These are phyloP conservation scores for Galleria mellonella DNA, from an alignment of 1,140 invertebrate genomes.

Conservation along the genomic window DNA sequence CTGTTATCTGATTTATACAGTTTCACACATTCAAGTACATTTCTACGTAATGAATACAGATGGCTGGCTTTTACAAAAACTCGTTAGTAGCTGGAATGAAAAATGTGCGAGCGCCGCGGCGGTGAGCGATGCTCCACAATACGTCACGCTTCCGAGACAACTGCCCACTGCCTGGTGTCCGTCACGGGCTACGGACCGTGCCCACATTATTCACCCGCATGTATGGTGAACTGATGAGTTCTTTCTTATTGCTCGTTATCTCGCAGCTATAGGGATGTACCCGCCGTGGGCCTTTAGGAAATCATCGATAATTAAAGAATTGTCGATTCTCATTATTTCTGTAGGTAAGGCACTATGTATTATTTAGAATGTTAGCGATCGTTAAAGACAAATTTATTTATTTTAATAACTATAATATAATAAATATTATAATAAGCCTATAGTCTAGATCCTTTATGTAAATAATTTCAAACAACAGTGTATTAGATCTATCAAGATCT, in stretches of 20 bases:
- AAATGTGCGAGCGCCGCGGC: slow-evolving; percentile 10
- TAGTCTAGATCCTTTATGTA: too few relatives aligned
- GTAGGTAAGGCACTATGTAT: too few relatives aligned
- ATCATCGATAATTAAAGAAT: neutral
- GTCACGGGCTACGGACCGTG: neutral
- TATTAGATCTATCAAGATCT: too few relatives aligned
- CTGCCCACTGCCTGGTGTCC: neutral
- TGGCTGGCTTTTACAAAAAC: slow-evolving; percentile 13
- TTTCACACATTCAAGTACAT: slow-evolving; percentile 18
- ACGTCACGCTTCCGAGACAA: too few relatives aligned
- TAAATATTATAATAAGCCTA: too few relatives aligned
- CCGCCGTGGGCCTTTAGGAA: neutral
- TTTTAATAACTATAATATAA: too few relatives aligned
- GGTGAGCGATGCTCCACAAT: slow-evolving; percentile 14
- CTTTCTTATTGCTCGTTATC: neutral
- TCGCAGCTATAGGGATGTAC: neutral
- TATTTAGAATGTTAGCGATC: too few relatives aligned
- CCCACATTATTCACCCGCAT: slow-evolving; percentile 14
- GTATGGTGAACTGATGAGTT: slow-evolving; percentile 15
- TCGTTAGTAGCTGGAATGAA: slow-evolving; percentile 22
- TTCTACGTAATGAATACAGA: slow-evolving; percentile 20
- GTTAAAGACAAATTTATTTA: too few relatives aligned
- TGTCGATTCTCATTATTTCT: too few relatives aligned
- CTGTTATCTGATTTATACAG: too few relatives aligned
- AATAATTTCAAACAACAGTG: too few relatives aligned